Base-by-base conservation (phyloP, 2,113 vertebrate species). In the Oryzias javanicus region DNA sequence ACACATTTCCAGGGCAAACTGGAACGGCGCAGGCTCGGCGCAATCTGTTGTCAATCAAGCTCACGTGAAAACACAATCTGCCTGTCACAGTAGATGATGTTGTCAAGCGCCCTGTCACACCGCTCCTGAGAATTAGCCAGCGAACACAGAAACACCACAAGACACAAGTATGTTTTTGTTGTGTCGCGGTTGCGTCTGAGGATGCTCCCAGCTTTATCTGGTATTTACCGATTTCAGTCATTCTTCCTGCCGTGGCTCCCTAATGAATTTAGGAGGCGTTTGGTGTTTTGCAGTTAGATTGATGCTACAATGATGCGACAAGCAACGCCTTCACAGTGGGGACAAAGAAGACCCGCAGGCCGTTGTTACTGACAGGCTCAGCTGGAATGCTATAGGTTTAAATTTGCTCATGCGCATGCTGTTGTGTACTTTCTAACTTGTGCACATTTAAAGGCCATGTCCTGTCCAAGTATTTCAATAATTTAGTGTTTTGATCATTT, bases 31-130 rank as follows among this genome's bases (percentile, higher is more conserved):
- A 51, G 77, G 78, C 84, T 74, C 67, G 6, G 52, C 64, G 78
- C 83, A 88, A 88, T 89, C 85, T 89, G 87, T 85, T 88, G 85
- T 86, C 80, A 82, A 83, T 86, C 80, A 74, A 49, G 74, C 75
- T 87, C 85, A 86, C 84, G 86, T 89, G 88, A 88, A 90, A 90
- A 89, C 82, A 90, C 89, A 89, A 85, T 89, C 88, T 90, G 90
- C 78, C 89, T 89, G 89, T 91, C 90, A 90, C 64, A 73, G 83
- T 72, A 65, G 85, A 93, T 90, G 87, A 90, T 88, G 85, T 88
- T 88, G 88, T 92, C 89, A 91, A 85, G 84, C 72, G 56, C 76
- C 80, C 74, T 83, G 80, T 73, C 73, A 76, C 56, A 12, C 81
- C 55, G 77, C 87, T 82, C 86, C 76, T 66, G 86, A 89, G 87